Evolutionary conservation across 2,888 invertebrate species (phyloP).

Genomic region (Metallyticus violacea): DNA sequence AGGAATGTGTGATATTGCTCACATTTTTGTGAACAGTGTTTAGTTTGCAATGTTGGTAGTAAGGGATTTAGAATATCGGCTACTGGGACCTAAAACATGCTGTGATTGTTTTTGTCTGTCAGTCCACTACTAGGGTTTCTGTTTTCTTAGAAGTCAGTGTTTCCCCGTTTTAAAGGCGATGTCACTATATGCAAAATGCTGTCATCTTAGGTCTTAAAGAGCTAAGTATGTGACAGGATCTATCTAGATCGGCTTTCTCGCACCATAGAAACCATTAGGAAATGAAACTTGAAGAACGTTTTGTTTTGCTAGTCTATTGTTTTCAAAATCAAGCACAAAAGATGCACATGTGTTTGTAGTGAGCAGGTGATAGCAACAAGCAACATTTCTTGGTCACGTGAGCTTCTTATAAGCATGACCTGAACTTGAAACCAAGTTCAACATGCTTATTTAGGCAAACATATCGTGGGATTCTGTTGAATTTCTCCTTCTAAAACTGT

Average conservation of each 20-base stretch:
- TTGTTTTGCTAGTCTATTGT: neutral
- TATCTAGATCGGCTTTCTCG: too few relatives aligned
- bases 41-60: too few relatives aligned
- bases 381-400: neutral
- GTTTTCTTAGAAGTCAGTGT: neutral
- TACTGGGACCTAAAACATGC: neutral
- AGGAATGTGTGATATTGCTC: too few relatives aligned
- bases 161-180: neutral
- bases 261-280: too few relatives aligned
- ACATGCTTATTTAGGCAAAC: neutral
- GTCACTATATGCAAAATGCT: neutral
- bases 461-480: too few relatives aligned
- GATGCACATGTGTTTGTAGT: neutral
- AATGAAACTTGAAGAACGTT: too few relatives aligned
- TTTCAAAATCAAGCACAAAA: neutral
- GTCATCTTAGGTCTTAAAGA: too few relatives aligned
- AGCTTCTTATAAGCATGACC: neutral
- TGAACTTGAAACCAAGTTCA: neutral
- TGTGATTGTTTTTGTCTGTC: neutral
- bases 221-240: too few relatives aligned
- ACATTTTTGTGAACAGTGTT: too few relatives aligned
- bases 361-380: neutral
- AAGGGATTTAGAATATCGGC: too few relatives aligned
- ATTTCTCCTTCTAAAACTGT: too few relatives aligned
- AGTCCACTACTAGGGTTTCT: neutral